A percentile compares a stretch with the other conserved stretches of the same genome.
These are phyloP conservation scores for Zaprionus africanus DNA, from an alignment of 1,140 invertebrate species.

Conservation along the genomic window DNA sequence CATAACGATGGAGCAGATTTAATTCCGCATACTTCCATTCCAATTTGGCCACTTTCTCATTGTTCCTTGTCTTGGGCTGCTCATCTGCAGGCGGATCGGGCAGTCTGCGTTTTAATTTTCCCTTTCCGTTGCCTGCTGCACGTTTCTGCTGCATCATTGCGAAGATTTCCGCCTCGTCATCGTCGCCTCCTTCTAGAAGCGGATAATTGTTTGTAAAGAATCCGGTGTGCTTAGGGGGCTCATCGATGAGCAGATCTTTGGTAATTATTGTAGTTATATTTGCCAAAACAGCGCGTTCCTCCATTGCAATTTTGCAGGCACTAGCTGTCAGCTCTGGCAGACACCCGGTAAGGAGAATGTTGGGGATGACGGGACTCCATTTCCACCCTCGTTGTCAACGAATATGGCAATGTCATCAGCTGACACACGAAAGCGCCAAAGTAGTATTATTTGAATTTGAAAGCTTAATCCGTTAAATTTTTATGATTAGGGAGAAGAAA, in stretches of 20 bases:
- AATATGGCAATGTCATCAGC: slow-evolving; percentile 31
- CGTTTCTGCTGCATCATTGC: slow-evolving; percentile 70
- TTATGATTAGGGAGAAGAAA: neutral
- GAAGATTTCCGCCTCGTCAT: slow-evolving; percentile 72
- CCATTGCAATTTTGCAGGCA: slow-evolving; percentile 52
- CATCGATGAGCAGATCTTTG: slow-evolving; percentile 76
- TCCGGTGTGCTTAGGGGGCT: slow-evolving; percentile 28
- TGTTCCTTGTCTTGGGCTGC: neutral
- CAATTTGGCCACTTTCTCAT: slow-evolving; percentile 36
- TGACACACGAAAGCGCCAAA: neutral
- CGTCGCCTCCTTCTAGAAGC: slow-evolving; percentile 51
- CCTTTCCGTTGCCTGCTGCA: neutral
- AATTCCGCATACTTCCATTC: slow-evolving; percentile 62
- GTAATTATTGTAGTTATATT: slow-evolving; percentile 81
- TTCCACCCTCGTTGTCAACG: slow-evolving; percentile 31
- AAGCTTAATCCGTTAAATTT: neutral
- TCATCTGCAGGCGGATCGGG: neutral
- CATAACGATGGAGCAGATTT: slow-evolving; percentile 73
- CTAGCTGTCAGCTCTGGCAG: slow-evolving; percentile 9
- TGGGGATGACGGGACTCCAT: slow-evolving; percentile 8
- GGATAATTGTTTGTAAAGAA: slow-evolving; percentile 32
- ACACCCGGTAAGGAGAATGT: neutral
- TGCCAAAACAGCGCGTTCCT: slow-evolving; percentile 74
- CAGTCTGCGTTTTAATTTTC: slow-evolving; percentile 33
- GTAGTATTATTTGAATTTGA: neutral